phyloP scores from a whole-genome alignment of 2,797 vertebrate species.

The Poeciliopsis infans region DNA sequence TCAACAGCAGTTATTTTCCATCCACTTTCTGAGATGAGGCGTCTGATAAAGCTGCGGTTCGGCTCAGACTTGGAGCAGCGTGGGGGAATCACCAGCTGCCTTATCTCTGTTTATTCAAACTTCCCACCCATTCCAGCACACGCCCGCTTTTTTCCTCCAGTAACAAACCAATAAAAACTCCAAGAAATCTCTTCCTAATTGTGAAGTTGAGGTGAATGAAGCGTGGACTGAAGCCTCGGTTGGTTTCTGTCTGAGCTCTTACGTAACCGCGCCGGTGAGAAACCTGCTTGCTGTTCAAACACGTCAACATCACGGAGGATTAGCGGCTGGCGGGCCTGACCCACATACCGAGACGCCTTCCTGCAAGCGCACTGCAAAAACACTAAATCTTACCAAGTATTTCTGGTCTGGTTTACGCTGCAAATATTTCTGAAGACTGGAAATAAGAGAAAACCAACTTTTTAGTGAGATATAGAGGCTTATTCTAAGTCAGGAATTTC shows the following conservation, averaged over 20 bases:
- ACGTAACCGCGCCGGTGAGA: constrained; percentile 71
- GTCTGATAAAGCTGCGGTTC: constrained; percentile 41
- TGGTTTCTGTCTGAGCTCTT: constrained; percentile 54
- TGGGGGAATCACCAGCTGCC: constrained; percentile 60
- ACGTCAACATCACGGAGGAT: constrained; percentile 70
- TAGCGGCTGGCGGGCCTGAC: constrained; percentile 63
- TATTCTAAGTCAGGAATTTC: too few species aligned
- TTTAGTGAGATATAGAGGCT: too few species aligned
- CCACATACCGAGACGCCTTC: constrained; percentile 64
- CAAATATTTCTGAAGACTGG: too few species aligned
- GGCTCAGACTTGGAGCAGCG: constrained; percentile 52
- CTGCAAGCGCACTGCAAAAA: constrained; percentile 24
- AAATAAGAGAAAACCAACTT: too few species aligned
- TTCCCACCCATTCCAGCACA: constrained; percentile 46
- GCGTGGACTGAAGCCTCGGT: constrained; percentile 51
- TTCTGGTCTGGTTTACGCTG: too few species aligned
- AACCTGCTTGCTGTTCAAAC: constrained; percentile 81
- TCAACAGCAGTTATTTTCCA: constrained; percentile 57
- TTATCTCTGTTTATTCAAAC: constrained; percentile 52
- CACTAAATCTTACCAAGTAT: too few species aligned
- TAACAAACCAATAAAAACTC: constrained; percentile 23
- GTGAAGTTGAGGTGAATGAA: constrained; percentile 65
- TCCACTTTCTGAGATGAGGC: constrained; percentile 24
- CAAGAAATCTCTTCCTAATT: constrained; percentile 69
- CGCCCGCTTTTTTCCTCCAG: constrained; percentile 11